Conservation (phyloP, 2,888 invertebrate genomes). For the Oscheius myriophilus region DNA sequence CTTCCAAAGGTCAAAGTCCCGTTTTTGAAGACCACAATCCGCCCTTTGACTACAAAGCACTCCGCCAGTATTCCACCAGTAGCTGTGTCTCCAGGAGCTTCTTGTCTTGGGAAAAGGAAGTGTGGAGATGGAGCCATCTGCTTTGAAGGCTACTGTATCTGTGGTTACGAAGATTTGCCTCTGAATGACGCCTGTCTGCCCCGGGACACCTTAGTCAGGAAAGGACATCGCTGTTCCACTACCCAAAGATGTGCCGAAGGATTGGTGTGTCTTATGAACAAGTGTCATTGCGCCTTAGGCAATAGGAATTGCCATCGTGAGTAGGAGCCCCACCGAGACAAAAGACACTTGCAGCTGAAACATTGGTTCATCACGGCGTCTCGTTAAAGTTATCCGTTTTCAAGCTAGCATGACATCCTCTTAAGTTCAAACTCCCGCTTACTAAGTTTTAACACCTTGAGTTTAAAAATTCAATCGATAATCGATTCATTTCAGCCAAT, state of each 20-base stretch:
- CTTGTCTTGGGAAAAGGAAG: slow-evolving; percentile 31
- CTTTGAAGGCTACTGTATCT: slow-evolving; percentile 46
- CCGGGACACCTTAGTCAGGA: slow-evolving; percentile 39
- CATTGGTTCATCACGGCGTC: too few relatives aligned
- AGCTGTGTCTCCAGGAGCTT: slow-evolving; percentile 28
- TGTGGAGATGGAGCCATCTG: slow-evolving; percentile 49
- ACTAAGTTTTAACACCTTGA: slow-evolving; percentile 9
- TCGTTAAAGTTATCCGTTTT: neutral
- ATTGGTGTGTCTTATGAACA: slow-evolving; percentile 51
- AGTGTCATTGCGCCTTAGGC: slow-evolving; percentile 57
- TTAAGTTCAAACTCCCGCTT: neutral
- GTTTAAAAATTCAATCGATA: neutral
- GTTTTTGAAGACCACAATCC: slow-evolving; percentile 13
- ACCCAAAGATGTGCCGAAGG: slow-evolving; percentile 45
- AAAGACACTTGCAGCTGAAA: neutral
- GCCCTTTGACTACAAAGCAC: neutral
- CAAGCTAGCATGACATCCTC: slow-evolving; percentile 5
- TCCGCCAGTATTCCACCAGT: slow-evolving; percentile 30
- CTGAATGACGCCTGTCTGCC: slow-evolving; percentile 45
- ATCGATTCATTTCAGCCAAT: slow-evolving; percentile 49
- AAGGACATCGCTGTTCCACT: slow-evolving; percentile 45
- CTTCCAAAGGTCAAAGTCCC: slow-evolving; percentile 6
- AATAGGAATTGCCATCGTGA: slow-evolving; percentile 48
- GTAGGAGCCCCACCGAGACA: slow-evolving; percentile 15
- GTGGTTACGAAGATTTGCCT: slow-evolving; percentile 47